Conservation (phyloP, 1,140 invertebrate genomes). For the Scaptomyza hsui region DNA sequence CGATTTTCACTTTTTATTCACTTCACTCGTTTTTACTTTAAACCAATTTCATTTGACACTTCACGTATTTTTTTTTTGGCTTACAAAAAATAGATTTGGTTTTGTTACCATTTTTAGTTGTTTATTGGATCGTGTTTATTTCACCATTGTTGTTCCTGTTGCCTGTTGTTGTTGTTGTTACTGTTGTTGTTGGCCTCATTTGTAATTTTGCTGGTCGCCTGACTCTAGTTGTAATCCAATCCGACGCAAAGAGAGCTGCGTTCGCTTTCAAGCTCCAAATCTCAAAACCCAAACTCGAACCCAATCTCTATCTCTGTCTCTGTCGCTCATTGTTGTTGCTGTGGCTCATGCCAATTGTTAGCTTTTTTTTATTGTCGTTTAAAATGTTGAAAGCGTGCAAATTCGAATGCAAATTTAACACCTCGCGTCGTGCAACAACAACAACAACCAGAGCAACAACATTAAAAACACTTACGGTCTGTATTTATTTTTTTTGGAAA, state of each 20-base stretch:
- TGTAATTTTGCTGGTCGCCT: constrained; percentile 62
- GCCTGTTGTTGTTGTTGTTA: constrained; percentile 22
- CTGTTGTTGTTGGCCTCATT: constrained; percentile 63
- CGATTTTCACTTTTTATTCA: background rate
- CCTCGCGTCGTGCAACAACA: constrained; percentile 63
- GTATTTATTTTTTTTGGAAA: constrained; percentile 54
- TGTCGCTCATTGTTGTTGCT: constrained; percentile 20
- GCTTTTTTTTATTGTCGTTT: constrained; percentile 56
- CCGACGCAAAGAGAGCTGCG: constrained; percentile 23
- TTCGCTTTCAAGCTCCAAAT: constrained; percentile 31
- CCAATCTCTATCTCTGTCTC: constrained; percentile 2
- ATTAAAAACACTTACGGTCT: constrained; percentile 60
- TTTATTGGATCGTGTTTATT: constrained; percentile 32
- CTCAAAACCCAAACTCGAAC: constrained; percentile 15
- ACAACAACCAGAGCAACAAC: constrained; percentile 23
- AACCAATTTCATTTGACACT: constrained; percentile 52
- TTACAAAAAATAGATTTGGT: constrained; percentile 63
- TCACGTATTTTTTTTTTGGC: constrained; percentile 28
- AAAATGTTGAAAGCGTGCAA: constrained; percentile 78
- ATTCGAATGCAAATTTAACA: constrained; percentile 81
- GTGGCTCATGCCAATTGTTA: constrained; percentile 77
- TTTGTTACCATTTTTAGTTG: constrained; percentile 47
- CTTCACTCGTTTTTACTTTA: constrained; percentile 12
- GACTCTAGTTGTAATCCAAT: constrained; percentile 49
- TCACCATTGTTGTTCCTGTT: constrained; percentile 34